Conservation (phyloP, 2,888 invertebrate species). For the Sphecodes monilicornis region DNA sequence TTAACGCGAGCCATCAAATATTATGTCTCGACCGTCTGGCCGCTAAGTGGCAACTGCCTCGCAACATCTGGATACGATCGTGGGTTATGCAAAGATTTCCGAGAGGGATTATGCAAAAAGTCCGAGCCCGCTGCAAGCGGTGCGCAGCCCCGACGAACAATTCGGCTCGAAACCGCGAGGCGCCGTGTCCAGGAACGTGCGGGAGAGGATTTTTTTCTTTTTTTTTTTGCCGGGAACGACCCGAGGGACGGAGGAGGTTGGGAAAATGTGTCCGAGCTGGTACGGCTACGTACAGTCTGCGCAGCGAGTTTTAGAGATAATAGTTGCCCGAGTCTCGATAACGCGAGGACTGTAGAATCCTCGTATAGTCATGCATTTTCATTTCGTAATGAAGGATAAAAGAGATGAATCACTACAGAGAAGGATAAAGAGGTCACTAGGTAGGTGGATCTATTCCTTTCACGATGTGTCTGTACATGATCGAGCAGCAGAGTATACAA, state of each 20-base stretch:
- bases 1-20: slow-evolving; percentile 51
- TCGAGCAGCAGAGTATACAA: not conserved
- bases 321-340: slow-evolving; percentile 43
- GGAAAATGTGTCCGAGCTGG: slow-evolving; percentile 77
- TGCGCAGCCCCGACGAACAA: slow-evolving; percentile 36
- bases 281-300: slow-evolving; percentile 76
- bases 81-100: slow-evolving; percentile 66
- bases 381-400: slow-evolving; percentile 2
- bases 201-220: slow-evolving; percentile 41
- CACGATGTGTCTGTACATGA: slow-evolving; percentile 12
- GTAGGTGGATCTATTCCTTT: slow-evolving; percentile 6
- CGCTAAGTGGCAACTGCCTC: slow-evolving; percentile 44
- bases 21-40: slow-evolving; percentile 49
- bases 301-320: slow-evolving; percentile 74
- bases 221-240: slow-evolving; percentile 44
- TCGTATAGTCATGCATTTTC: not conserved
- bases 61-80: slow-evolving; percentile 66
- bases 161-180: slow-evolving; percentile 44
- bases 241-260: slow-evolving; percentile 57
- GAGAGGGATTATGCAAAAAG: slow-evolving; percentile 65
- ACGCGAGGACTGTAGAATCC: not conserved
- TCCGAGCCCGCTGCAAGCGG: slow-evolving; percentile 31
- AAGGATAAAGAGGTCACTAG: not conserved
- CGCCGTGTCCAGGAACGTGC: slow-evolving; percentile 44
- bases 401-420: slow-evolving; percentile 4